Evolutionary conservation across 2,888 invertebrate species (phyloP).

Genomic region (Dicycla oo): DNA sequence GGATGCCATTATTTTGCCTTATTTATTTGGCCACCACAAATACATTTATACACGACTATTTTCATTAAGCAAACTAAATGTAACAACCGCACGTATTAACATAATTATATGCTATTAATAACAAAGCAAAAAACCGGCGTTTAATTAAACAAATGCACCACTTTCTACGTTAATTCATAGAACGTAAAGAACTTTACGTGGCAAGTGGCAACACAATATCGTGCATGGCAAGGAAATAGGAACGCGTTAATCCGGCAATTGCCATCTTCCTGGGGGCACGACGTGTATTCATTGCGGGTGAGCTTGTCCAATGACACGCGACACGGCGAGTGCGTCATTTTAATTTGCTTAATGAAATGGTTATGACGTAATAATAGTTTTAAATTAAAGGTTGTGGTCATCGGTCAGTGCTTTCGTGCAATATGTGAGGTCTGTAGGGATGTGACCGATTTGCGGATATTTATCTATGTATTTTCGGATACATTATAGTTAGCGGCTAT

Average conservation of each 20-base stretch:
- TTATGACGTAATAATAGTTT: constrained; percentile 28
- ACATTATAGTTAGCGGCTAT: background rate
- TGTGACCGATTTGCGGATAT: constrained; percentile 33
- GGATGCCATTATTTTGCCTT: background rate
- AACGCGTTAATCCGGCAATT: constrained; percentile 73
- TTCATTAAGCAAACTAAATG: constrained; percentile 29
- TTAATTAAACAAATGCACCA: constrained; percentile 52
- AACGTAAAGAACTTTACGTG: constrained; percentile 22
- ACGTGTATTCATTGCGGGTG: constrained; percentile 48
- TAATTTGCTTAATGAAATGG: constrained; percentile 25
- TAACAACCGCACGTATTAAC: constrained; percentile 28
- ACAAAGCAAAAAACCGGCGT: constrained; percentile 28
- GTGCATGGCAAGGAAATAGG: constrained; percentile 63
- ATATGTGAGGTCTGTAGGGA: constrained; percentile 21
- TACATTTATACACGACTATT: constrained; percentile 10
- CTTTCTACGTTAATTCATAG: constrained; percentile 38
- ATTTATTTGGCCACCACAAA: background rate
- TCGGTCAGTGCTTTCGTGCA: background rate
- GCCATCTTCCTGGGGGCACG: constrained; percentile 72
- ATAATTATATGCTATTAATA: constrained; percentile 22
- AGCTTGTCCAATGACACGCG: constrained; percentile 57
- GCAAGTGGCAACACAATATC: constrained; percentile 39
- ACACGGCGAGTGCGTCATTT: constrained; percentile 10
- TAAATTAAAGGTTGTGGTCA: constrained; percentile 26
- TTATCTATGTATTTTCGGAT: background rate